A percentile compares a stretch with the other conserved stretches of the same genome.
phyloP scores from a whole-genome alignment of 2,888 invertebrate genomes.

The Acrocyrtus sp. region DNA sequence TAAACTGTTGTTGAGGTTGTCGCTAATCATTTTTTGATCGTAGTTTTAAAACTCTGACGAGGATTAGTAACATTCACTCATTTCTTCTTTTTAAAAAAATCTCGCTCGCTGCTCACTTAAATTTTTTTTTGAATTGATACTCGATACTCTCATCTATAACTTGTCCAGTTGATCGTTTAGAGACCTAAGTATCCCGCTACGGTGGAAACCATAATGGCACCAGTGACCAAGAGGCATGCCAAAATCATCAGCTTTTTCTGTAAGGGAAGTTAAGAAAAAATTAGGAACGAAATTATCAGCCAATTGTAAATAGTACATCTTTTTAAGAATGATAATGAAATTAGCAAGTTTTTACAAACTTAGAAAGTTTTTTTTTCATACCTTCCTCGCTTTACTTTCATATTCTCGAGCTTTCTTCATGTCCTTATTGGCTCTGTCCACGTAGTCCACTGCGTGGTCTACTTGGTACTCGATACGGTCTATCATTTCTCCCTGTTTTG shows the following conservation, averaged over 20 bases:
- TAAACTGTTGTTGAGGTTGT: no score
- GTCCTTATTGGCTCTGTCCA: conserved; percentile 82
- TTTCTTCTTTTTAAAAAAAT: conserved; percentile 4
- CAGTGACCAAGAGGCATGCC: conserved; percentile 54
- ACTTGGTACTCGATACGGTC: conserved; percentile 96
- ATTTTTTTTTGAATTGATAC: conserved; percentile 15
- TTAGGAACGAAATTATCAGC: neutral
- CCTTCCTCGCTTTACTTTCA: conserved; percentile 90
- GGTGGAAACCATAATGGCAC: conserved; percentile 56
- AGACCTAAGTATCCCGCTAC: conserved; percentile 58
- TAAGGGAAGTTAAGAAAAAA: conserved; percentile 8
- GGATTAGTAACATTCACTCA: neutral
- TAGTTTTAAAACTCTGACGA: neutral
- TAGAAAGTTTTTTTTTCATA: conserved; percentile 69
- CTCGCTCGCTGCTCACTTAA: conserved; percentile 19
- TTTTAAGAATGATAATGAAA: neutral
- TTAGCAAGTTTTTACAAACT: no score
- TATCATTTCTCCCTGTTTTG: conserved; percentile 93
- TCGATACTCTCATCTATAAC: neutral
- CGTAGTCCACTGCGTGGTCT: conserved; percentile 84
- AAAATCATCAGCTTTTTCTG: conserved; percentile 61
- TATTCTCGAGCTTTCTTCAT: conserved; percentile 83
- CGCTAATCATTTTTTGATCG: neutral
- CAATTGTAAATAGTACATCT: neutral
- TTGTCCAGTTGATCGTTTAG: conserved; percentile 45